Evolutionary conservation across 2,888 invertebrate species (phyloP), one percentile per base, ranked within the genome.

Genomic region (Melieria omissa): DNA sequence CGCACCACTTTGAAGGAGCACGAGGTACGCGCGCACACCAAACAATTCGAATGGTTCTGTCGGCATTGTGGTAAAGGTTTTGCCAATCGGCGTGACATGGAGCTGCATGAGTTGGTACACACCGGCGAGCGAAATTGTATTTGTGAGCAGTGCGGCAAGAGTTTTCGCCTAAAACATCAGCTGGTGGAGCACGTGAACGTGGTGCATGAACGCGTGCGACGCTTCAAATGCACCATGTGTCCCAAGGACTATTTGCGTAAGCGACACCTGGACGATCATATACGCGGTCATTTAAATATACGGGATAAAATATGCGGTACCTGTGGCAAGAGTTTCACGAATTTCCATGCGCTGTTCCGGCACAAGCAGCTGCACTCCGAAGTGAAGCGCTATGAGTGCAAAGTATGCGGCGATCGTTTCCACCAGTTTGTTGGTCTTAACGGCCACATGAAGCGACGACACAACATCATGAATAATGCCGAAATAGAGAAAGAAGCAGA

Each of bases 281-380:
- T 82, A 8, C 82, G 82, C 46, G 76, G 77, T 5, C 81, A 82
- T 62, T 66, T 82, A 5, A 83, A 83, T 54, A 82, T 82, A 63
- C 78, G 83, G 7, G 83, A 82, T 73, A 83, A 83, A 54, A 80
- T 82, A 5, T 82, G 81, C 68, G 49, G 62, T 14, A 78, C 77
- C 3, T 83, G 81, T 14, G 82, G 82, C 6, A 82, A 82, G 52
- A 83, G 79, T 10, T 82, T 82, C 47, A 78, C 79, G 12, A 83
- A 78, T 62, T 75, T 78, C 6, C 83, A 82, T 54, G 76, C 82
- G 3, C 75, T 82, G 3, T 82, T 82, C 42, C 75, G 81, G 42
- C 81, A 82, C 29, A 76, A 81, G 0, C 81, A 83, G 61, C 79
- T 82, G 10, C 81, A 82, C 61, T 70, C 81, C 0, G 80, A 79